Percentiles rank a stretch among this genome's conserved stretches.
These are phyloP conservation scores for Neopelma chrysocephalum DNA, from an alignment of 2,797 vertebrate species.

Conservation along the genomic window DNA sequence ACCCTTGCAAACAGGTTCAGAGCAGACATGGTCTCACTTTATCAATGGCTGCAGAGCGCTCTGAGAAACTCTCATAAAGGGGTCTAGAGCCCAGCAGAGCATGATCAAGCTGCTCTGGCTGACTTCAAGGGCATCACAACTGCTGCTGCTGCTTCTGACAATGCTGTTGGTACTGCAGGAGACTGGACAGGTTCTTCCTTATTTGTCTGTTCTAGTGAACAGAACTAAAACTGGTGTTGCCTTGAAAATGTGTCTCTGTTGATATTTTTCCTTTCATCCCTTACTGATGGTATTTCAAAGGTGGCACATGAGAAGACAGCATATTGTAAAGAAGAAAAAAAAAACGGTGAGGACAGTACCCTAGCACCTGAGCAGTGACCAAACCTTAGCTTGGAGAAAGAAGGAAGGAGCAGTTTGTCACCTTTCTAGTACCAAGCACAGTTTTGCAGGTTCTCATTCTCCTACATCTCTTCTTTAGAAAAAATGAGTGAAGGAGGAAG, in stretches of 20 bases:
- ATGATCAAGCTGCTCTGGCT: not conserved
- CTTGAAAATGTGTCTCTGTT: not conserved
- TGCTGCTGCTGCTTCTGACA: not conserved
- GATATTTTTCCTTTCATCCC: not conserved
- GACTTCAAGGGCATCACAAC: not conserved
- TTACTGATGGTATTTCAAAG: not conserved
- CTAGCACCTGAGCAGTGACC: not conserved
- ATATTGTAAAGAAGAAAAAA: not conserved
- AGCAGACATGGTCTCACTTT: not conserved
- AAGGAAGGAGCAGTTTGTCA: not conserved
- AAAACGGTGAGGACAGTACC: not conserved
- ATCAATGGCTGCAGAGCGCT: not conserved
- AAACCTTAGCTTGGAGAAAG: not conserved
- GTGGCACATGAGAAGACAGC: not conserved
- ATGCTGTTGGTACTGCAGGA: not conserved
- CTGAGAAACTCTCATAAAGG: not conserved
- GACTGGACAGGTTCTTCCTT: not conserved
- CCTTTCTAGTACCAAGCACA: not conserved
- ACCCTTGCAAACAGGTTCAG: not conserved
- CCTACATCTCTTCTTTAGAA: not conserved
- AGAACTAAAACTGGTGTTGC: not conserved
- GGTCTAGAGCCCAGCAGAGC: not conserved
- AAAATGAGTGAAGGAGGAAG: not conserved
- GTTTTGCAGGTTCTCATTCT: not conserved
- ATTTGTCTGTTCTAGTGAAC: not conserved